Evolutionary conservation across 2,888 invertebrate species (phyloP).

Genomic region (Macrosoma leucophasiata): DNA sequence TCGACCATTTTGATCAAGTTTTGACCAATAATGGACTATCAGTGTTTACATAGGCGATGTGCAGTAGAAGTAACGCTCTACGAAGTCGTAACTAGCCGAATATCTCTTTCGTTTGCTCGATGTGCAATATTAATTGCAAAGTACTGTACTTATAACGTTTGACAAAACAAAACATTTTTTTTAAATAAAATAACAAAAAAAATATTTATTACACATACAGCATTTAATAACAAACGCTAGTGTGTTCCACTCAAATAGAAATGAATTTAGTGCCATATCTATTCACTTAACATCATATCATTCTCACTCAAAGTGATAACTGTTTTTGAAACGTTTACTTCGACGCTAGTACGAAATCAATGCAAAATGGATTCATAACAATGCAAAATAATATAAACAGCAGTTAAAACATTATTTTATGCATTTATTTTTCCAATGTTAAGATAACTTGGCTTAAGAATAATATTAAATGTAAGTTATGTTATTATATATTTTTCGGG

Average conservation of each 20-base stretch:
- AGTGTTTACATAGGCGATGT: too few relatives aligned
- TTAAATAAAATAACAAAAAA: too few relatives aligned
- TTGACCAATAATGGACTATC: too few relatives aligned
- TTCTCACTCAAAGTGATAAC: constrained; percentile 42
- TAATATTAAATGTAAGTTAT: constrained; percentile 35
- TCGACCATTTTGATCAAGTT: too few relatives aligned
- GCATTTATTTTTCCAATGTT: constrained; percentile 63
- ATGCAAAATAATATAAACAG: constrained; percentile 29
- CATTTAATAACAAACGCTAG: too few relatives aligned
- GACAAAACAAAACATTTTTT: too few relatives aligned
- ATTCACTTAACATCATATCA: constrained; percentile 38
- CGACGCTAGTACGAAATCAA: constrained; percentile 10
- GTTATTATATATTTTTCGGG: constrained; percentile 42
- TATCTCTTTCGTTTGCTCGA: too few relatives aligned
- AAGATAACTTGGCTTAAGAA: constrained; percentile 46
- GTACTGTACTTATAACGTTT: too few relatives aligned
- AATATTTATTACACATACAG: too few relatives aligned
- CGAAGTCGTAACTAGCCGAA: too few relatives aligned
- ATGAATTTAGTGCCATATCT: constrained; percentile 48
- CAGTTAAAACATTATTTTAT: constrained; percentile 32
- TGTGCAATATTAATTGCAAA: too few relatives aligned
- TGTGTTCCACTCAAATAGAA: constrained; percentile 44
- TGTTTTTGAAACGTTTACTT: constrained; percentile 2
- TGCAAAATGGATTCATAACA: constrained; percentile 23
- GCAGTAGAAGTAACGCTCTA: too few relatives aligned